phyloP scores from a whole-genome alignment of 2,797 vertebrate species.

The Squalus acanthias region DNA sequence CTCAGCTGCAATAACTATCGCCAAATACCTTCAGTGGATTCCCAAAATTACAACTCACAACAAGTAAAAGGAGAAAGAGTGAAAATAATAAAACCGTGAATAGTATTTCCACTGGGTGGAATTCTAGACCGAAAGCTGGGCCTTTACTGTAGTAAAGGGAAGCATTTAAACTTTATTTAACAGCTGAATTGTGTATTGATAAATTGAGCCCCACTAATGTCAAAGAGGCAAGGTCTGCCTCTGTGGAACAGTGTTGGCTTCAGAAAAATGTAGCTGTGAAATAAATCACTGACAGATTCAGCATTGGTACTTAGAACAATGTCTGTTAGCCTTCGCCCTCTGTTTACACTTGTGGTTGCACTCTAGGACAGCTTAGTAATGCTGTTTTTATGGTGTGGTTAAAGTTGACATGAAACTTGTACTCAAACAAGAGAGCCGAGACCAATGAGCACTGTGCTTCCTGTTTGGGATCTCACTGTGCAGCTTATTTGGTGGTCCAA shows the following conservation, averaged over 20 bases:
- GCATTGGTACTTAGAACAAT: conserved; percentile 17
- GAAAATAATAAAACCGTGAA: conserved; percentile 20
- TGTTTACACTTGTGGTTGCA: conserved; percentile 29
- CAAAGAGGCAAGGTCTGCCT: conserved; percentile 51
- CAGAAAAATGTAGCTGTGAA: neutral
- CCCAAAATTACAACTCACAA: neutral
- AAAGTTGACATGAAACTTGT: conserved; percentile 20
- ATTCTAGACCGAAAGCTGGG: conserved; percentile 44
- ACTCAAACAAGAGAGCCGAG: neutral
- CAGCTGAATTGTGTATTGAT: conserved; percentile 54
- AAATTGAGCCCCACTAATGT: conserved; percentile 50
- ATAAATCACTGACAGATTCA: conserved; percentile 33
- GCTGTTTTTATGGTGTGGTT: conserved; percentile 32
- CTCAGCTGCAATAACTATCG: neutral
- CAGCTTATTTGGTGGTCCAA: neutral
- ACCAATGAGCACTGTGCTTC: neutral
- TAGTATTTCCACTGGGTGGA: neutral
- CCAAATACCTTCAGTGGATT: neutral
- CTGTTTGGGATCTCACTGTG: neutral
- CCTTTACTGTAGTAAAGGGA: conserved; percentile 56
- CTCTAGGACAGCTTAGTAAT: conserved; percentile 18
- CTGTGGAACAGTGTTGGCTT: conserved; percentile 28
- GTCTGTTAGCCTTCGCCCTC: neutral
- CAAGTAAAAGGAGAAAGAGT: neutral
- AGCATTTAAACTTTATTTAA: conserved; percentile 61